Evolutionary conservation across 2,888 invertebrate genomes (phyloP).

Genomic region (Melieria picta): DNA sequence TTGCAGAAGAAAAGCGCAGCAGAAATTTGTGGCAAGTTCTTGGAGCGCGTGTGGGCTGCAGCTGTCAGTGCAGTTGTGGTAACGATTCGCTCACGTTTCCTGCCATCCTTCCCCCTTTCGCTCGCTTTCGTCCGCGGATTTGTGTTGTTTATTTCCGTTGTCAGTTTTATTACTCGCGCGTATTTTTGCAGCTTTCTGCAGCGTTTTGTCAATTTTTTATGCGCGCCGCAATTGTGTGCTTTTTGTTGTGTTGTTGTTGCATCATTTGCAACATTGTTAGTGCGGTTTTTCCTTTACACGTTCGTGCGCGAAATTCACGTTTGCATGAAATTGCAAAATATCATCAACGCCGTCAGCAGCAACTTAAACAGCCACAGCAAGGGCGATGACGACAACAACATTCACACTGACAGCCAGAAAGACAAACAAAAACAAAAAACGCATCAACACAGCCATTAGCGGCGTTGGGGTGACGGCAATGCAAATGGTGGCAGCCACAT

Average conservation of each 20-base stretch:
- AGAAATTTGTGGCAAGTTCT: too few species aligned
- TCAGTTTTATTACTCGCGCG: neutral
- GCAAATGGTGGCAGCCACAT: conserved; percentile 17
- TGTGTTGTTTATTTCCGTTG: conserved; percentile 1
- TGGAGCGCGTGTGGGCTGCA: neutral
- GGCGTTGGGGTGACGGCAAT: conserved; percentile 3
- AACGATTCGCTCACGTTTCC: neutral
- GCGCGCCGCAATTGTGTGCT: too few species aligned
- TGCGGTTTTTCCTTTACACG: too few species aligned
- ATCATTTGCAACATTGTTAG: too few species aligned
- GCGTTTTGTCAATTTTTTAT: too few species aligned
- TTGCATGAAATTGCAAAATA: conserved; percentile 30
- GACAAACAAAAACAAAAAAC: too few species aligned
- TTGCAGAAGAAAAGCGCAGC: too few species aligned
- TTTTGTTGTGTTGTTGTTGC: too few species aligned
- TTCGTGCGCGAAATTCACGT: conserved; percentile 7
- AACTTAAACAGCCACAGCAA: neutral
- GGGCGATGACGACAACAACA: conserved; percentile 8
- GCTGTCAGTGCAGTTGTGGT: neutral
- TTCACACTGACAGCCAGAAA: too few species aligned
- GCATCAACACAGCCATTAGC: conserved; percentile 27
- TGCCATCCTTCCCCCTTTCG: neutral
- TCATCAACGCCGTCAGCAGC: neutral
- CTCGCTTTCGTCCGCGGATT: neutral
- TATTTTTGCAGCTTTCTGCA: neutral